Evolutionary conservation across 2,797 vertebrate species (phyloP).

Genomic region (Peromyscus aztecus): DNA sequence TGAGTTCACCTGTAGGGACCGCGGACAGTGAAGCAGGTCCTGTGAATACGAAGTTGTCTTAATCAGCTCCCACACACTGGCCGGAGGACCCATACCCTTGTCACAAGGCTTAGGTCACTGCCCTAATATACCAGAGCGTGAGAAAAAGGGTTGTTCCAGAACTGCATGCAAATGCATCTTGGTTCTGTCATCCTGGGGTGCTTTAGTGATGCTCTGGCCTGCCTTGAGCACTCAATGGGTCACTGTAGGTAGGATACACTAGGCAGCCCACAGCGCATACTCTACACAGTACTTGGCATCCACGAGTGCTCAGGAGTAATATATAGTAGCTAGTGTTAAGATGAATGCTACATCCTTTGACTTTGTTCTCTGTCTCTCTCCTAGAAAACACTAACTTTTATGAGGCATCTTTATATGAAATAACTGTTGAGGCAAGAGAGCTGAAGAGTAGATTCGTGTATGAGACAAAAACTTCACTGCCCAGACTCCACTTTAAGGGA

Average conservation of each 20-base stretch:
- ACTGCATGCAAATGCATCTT: not conserved
- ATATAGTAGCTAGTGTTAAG: not conserved
- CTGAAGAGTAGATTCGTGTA: not conserved
- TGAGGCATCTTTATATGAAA: not conserved
- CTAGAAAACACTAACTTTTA: constrained; percentile 4
- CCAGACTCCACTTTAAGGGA: not conserved
- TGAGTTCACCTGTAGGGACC: not conserved
- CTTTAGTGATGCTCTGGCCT: not conserved
- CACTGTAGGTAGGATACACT: not conserved
- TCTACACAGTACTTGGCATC: not conserved
- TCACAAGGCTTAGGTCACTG: not conserved
- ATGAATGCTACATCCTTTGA: not conserved
- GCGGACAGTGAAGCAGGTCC: not conserved
- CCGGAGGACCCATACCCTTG: not conserved
- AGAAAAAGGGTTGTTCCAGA: not conserved
- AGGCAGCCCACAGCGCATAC: not conserved
- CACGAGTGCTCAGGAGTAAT: not conserved
- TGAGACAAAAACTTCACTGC: not conserved
- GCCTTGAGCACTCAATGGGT: not conserved
- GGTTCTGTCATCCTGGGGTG: not conserved
- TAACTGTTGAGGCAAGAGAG: not conserved
- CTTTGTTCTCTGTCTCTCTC: not conserved
- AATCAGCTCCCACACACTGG: not conserved
- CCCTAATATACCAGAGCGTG: not conserved
- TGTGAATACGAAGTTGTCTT: not conserved